A percentile compares a stretch with the other conserved stretches of the same genome.
Conservation (phyloP, 2,113 vertebrate genomes). For the Acanthisitta chloris region DNA sequence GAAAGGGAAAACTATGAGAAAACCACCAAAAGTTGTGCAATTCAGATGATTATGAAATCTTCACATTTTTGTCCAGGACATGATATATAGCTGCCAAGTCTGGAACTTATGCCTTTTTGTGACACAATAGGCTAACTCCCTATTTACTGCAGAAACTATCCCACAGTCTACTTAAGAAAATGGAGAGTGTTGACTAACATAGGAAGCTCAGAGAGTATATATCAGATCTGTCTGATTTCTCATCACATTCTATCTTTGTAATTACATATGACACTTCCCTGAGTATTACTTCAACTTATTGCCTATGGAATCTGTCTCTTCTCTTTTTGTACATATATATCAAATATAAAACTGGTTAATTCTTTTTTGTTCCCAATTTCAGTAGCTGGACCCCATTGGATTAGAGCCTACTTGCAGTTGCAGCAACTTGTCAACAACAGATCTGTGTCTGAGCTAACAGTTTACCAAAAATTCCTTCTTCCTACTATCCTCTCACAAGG, state of each 20-base stretch:
- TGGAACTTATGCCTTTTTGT: not conserved
- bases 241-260: accelerated
- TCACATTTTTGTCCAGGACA: not conserved
- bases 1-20: slow-evolving; percentile 2
- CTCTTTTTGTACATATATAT: not conserved
- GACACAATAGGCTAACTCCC: not conserved
- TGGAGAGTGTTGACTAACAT: not conserved
- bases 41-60: slow-evolving; percentile 39
- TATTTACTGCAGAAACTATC: not conserved
- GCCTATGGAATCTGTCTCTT: not conserved
- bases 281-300: not conserved
- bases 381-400: not conserved
- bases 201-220: not conserved
- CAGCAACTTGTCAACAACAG: not conserved
- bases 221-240: not conserved
- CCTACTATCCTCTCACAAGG: not conserved
- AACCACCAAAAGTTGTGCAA: slow-evolving; percentile 19
- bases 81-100: not conserved
- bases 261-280: not conserved
- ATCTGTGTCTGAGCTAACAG: not conserved
- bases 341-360: not conserved
- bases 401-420: not conserved
- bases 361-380: not conserved
- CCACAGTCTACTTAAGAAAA: not conserved
- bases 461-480: not conserved